Conservation (phyloP, 37 sponge, comb jelly and placozoan species). For the Spongilla lacustris region DNA sequence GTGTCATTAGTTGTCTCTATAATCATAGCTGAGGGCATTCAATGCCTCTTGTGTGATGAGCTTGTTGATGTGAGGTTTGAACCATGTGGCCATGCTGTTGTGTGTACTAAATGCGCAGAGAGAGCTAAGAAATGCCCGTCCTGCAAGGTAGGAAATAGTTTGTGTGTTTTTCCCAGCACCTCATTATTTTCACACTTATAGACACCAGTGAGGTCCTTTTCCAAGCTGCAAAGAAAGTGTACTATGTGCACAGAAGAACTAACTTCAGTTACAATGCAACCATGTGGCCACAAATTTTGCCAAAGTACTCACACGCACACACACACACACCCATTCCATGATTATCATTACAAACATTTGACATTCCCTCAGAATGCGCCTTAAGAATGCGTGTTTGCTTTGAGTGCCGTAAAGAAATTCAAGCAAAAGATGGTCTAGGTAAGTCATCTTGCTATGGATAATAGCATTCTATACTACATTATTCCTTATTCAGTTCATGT, state of each 20-base stretch:
- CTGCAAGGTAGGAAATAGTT: slow-evolving; percentile 63
- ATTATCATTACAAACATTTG: background rate
- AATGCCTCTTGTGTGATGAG: slow-evolving; percentile 75
- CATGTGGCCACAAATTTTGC: slow-evolving; percentile 84
- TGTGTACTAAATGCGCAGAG: slow-evolving; percentile 68
- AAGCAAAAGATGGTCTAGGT: slow-evolving; percentile 57
- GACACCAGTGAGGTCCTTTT: slow-evolving; percentile 41
- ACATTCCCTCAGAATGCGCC: slow-evolving; percentile 48
- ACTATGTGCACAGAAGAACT: slow-evolving; percentile 68
- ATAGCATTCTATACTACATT: background rate
- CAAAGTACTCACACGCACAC: slow-evolving; percentile 52
- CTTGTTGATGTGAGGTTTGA: slow-evolving; percentile 62
- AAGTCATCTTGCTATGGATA: background rate
- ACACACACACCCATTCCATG: background rate
- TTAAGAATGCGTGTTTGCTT: slow-evolving; percentile 61
- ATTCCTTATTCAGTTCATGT: background rate
- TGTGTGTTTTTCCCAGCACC: background rate
- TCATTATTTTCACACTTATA: background rate
- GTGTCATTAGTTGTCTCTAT: background rate
- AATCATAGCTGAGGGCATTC: too few species aligned
- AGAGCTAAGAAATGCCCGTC: slow-evolving; percentile 82
- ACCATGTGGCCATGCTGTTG: slow-evolving; percentile 80
- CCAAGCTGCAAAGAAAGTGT: slow-evolving; percentile 57
- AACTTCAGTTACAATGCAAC: slow-evolving; percentile 69
- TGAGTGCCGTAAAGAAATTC: slow-evolving; percentile 51